phyloP scores from a whole-genome alignment of 1,140 invertebrate species.

The Drosophila tsacasi region DNA sequence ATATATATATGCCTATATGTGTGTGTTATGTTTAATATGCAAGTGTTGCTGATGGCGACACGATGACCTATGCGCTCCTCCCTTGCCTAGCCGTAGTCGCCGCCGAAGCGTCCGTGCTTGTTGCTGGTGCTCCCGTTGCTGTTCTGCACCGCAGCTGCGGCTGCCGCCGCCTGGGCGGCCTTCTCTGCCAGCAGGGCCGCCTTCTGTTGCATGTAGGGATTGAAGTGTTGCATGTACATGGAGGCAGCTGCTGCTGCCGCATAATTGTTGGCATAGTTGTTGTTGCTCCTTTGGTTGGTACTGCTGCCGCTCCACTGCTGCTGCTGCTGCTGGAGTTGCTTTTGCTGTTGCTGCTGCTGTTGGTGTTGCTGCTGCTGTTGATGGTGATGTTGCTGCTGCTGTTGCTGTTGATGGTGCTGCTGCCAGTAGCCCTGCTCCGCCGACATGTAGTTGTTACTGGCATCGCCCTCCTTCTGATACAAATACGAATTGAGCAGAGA shows the following conservation, averaged over 20 bases:
- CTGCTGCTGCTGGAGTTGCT: constrained; percentile 49
- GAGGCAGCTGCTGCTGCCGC: constrained; percentile 70
- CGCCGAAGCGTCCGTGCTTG: constrained; percentile 70
- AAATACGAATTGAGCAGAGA: constrained; percentile 69
- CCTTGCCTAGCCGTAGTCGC: constrained; percentile 64
- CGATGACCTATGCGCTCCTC: not conserved
- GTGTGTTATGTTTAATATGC: constrained; percentile 66
- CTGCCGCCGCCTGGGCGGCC: constrained; percentile 61
- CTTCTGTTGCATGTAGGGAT: constrained; percentile 78
- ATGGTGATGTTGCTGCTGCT: constrained; percentile 32
- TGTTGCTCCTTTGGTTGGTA: constrained; percentile 45
- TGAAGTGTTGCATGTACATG: constrained; percentile 80
- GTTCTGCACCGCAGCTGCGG: constrained; percentile 45
- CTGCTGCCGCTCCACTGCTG: constrained; percentile 38
- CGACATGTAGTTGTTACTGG: constrained; percentile 51
- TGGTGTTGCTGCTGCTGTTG: constrained; percentile 37
- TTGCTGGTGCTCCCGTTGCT: constrained; percentile 34
- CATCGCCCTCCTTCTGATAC: constrained; percentile 61
- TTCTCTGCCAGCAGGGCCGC: constrained; percentile 69
- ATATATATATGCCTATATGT: constrained; percentile 38
- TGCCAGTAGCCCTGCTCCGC: constrained; percentile 72
- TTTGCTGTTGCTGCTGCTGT: constrained; percentile 41
- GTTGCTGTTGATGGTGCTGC: constrained; percentile 61
- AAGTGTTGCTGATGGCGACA: constrained; percentile 27
- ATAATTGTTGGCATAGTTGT: constrained; percentile 70